Conservation (phyloP, 2,888 invertebrate genomes). For the Allygus modestus region DNA sequence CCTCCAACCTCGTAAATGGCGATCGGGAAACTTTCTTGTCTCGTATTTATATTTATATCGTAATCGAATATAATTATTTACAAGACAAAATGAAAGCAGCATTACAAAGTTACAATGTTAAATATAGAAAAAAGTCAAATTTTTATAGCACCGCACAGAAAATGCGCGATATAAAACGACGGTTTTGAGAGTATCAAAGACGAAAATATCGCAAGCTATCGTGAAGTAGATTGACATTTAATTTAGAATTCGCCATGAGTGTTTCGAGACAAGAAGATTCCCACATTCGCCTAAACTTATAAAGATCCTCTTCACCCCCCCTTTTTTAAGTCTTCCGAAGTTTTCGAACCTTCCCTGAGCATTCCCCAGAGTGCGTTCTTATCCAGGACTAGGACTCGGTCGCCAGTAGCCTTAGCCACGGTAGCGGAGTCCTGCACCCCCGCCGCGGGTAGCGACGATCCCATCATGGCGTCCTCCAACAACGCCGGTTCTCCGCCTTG, state of each 20-base stretch:
- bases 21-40: slow-evolving; percentile 38
- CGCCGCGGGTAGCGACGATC: not conserved
- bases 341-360: slow-evolving; percentile 78
- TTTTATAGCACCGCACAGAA: not conserved
- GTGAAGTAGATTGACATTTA: not conserved
- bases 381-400: slow-evolving; percentile 78
- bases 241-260: not conserved
- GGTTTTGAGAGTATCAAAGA: not conserved
- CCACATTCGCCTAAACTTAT: not conserved
- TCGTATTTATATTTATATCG: not conserved
- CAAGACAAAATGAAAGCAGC: not conserved
- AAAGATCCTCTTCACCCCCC: slow-evolving; percentile 43
- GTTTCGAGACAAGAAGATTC: slow-evolving; percentile 32
- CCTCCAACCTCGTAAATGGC: not conserved
- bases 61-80: not conserved
- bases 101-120: not conserved
- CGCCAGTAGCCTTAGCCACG: slow-evolving; percentile 74
- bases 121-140: too few relatives aligned
- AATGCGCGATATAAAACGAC: not conserved
- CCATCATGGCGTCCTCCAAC: slow-evolving; percentile 67
- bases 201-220: slow-evolving; percentile 5
- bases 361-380: slow-evolving; percentile 81
- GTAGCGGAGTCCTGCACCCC: slow-evolving; percentile 61
- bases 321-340: slow-evolving; percentile 72
- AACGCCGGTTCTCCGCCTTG: not conserved